Conservation (phyloP, 2,888 invertebrate genomes). For the Zygaena filipendulae region DNA sequence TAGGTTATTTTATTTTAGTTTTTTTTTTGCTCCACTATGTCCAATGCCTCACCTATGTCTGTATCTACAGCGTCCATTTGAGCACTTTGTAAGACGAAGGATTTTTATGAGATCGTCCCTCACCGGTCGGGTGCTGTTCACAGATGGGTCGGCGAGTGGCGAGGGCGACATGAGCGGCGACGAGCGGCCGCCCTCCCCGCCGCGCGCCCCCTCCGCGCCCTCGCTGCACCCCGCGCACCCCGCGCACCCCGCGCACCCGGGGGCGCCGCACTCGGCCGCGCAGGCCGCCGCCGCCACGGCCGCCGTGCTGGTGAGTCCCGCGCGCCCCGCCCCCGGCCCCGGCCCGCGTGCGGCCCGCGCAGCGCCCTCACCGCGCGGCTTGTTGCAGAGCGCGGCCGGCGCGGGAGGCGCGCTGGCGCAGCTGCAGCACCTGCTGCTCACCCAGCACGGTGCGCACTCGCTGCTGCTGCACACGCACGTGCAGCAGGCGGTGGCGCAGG, state of each 20-base stretch:
- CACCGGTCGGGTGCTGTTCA: no score
- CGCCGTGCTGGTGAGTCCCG: constrained; percentile 17
- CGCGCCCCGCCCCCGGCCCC: constrained; percentile 10
- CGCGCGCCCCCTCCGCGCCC: constrained; percentile 37
- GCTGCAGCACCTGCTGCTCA: constrained; percentile 54
- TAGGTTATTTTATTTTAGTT: no score
- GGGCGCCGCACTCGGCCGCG: constrained; percentile 23
- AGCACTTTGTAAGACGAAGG: no score
- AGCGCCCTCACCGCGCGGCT: not conserved
- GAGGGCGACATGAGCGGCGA: constrained; percentile 53
- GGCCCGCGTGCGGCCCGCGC: not conserved
- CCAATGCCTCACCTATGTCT: no score
- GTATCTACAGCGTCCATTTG: no score
- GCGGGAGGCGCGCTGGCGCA: constrained; percentile 55
- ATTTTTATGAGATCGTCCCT: no score
- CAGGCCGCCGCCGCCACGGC: constrained; percentile 19
- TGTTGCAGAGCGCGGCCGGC: constrained; percentile 42
- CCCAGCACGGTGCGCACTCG: constrained; percentile 57
- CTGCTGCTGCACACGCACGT: constrained; percentile 57
- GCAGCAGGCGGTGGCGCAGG: constrained; percentile 86
- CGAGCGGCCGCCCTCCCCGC: constrained; percentile 44
- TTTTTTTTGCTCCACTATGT: no score
- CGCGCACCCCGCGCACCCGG: constrained; percentile 17
- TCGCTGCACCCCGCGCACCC: constrained; percentile 26
- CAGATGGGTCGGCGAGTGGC: constrained; percentile 59